Evolutionary conservation across 2,797 vertebrate genomes (phyloP).

Genomic region (Cottoperca gobio): DNA sequence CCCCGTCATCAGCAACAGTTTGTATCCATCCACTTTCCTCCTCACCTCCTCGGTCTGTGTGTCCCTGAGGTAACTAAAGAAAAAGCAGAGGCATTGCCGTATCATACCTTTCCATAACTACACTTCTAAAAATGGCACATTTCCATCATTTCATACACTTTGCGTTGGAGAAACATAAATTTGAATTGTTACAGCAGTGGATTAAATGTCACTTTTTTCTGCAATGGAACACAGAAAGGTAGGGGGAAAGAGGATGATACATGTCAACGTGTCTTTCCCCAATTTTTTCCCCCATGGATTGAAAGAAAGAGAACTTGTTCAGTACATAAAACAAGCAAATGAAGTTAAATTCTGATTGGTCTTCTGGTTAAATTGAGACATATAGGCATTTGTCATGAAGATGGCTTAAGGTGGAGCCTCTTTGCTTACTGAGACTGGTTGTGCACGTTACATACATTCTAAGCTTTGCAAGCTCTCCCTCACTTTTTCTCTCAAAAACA

Average conservation of each 20-base stretch:
- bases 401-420: conserved; percentile 72
- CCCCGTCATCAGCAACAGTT: conserved; percentile 62
- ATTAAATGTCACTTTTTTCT: conserved; percentile 26
- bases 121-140: neutral
- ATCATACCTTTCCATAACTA: neutral
- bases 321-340: conserved; percentile 18
- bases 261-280: conserved; percentile 37
- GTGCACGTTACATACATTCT: conserved; percentile 30
- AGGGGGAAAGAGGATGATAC: conserved; percentile 74
- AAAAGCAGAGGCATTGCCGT: conserved; percentile 23
- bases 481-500: conserved; percentile 26
- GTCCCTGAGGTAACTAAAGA: conserved; percentile 28
- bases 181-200: conserved; percentile 1
- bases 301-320: conserved; percentile 58
- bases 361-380: conserved; percentile 42
- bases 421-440: conserved; percentile 76
- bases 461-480: conserved; percentile 25
- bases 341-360: conserved; percentile 55
- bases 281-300: conserved; percentile 9
- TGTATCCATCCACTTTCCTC: conserved; percentile 72
- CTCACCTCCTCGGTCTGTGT: conserved; percentile 54
- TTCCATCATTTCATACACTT: conserved; percentile 7
- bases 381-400: conserved; percentile 61
- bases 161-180: neutral
- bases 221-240: conserved; percentile 59